Evolutionary conservation across 2,888 invertebrate genomes (phyloP), one percentile per base, ranked within the genome.

Genomic region (Dasysyrphus tricinctus): DNA sequence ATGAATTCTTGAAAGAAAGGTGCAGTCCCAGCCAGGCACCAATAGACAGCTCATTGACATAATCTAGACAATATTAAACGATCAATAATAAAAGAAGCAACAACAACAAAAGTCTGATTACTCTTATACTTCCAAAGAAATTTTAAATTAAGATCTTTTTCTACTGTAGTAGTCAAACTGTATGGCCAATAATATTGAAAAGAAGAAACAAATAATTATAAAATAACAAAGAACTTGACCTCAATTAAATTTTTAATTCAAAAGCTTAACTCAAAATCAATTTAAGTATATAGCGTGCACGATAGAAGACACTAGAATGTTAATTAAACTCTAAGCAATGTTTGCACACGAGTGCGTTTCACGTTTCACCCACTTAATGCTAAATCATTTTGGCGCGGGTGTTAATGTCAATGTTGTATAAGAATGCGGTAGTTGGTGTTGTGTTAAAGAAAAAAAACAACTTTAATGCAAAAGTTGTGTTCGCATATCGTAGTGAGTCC

Each of bases 1-100:
- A 85, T 85, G 61, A 80, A 56, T 77, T 77, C 80, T 47, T 42
- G 14, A 34, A 85, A 80, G 72, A 34, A 61, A 80, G 84, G 80
- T 85, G 80, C 84, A 85, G 76, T 77, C 49, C 11, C 37, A 61
- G 34, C 3, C 72, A 73, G 32, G 54, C 59, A 54, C 80, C 67
- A 69, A 76, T 49, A 67, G 67, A 67, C 59, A 82, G 51, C 54
- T 61, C 44, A 78, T 63, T 78, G 73, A 69, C 67, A 54, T 16
- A 37, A 77, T 59, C 65, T 65, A 42, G 59, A 57, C 65, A 76
- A 67, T 65, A 72, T n/a, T 44, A 42, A 54, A 78, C 34, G 24
- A 37, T 47, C 11, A 84, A 77, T 73, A 73, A 80, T 73, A 73
- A 80, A 85, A 80, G 72, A 73, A 49, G 5, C 54, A 77, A n/a